Base-by-base conservation (phyloP, 2,888 invertebrate species). In the Philaethria dido region DNA sequence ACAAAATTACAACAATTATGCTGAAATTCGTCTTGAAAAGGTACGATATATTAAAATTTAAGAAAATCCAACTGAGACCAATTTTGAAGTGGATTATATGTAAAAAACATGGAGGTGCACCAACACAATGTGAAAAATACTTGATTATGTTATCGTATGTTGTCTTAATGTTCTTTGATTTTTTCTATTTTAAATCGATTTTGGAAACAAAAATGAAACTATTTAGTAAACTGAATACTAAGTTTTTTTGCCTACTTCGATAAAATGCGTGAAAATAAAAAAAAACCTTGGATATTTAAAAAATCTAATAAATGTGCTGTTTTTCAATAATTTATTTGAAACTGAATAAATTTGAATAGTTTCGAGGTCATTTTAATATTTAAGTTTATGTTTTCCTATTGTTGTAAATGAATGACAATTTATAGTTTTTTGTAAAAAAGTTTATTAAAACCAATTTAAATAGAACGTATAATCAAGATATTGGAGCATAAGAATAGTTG, bases 11-110 rank as follows among this genome's bases (percentile, higher is more conserved):
- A 39, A 39, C 5, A 33, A 33, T 33, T 33, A 33, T 33, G 8
- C 9, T 1, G 3, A 29, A 4, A 29, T 8, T 33, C 13, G 39
- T 39, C 39, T 13, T 2, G 6, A 3, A 13, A 22, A 47, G 11
- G 20, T 11, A 22, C 13, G 11, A 20, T 20, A 39, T 18, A 9
- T 18, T 33, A 13, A 8, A 13, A 13, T 18, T 20, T 14, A 36
- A 33, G 18, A 33, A 14, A 11, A 36, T 18, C 39, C 39, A 22
- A 14, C 55, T 55, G 68, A 70, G 71, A 71, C 52, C 69, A 73
- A 64, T 70, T 3, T 39, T 13, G 11, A 39, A 39, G 57, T 18
- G 3, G 20, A 5, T 18, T 14, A 36, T 47, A 8, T 29, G 25
- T 44, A 18, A 33, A 33, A 25, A 25, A 20, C 42, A 62, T 55